phyloP scores from a whole-genome alignment of 2,888 invertebrate species.

The Drosophila fulvimacula region DNA sequence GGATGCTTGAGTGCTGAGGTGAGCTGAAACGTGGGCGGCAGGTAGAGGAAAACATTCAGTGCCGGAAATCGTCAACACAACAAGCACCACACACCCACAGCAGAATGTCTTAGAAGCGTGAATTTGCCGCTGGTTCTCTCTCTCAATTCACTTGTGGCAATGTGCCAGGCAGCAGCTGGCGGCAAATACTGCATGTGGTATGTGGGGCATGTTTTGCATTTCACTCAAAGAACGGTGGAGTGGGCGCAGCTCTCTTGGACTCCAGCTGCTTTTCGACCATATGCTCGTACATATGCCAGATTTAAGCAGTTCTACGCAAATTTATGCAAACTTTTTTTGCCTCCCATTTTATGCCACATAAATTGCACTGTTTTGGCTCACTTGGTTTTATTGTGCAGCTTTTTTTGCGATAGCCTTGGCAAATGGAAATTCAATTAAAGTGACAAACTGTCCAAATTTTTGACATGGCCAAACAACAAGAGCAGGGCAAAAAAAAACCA shows the following conservation, averaged over 20 bases:
- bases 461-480: constrained; percentile 67
- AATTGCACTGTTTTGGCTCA: constrained; percentile 49
- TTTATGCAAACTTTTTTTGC: constrained; percentile 60
- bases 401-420: constrained; percentile 46
- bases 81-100: constrained; percentile 9
- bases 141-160: constrained; percentile 40
- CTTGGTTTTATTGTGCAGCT: constrained; percentile 44
- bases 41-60: constrained; percentile 34
- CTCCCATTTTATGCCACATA: constrained; percentile 32
- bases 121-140: constrained; percentile 56
- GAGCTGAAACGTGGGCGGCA: constrained; percentile 5
- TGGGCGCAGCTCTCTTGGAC: constrained; percentile 8
- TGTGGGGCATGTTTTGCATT: constrained; percentile 72
- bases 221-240: constrained; percentile 15
- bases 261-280: constrained; percentile 27
- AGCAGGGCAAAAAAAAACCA: too few relatives aligned
- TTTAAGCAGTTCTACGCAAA: constrained; percentile 69
- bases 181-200: constrained; percentile 35
- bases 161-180: constrained; percentile 56
- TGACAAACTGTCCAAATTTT: constrained; percentile 81
- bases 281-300: constrained; percentile 47
- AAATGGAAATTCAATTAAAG: constrained; percentile 79
- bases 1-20: constrained; percentile 30
- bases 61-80: constrained; percentile 70
- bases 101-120: constrained; percentile 67